Evolutionary conservation across 2,797 vertebrate species (phyloP), one percentile per base, ranked within the genome.

Genomic region (Crocodylus rhombifer): DNA sequence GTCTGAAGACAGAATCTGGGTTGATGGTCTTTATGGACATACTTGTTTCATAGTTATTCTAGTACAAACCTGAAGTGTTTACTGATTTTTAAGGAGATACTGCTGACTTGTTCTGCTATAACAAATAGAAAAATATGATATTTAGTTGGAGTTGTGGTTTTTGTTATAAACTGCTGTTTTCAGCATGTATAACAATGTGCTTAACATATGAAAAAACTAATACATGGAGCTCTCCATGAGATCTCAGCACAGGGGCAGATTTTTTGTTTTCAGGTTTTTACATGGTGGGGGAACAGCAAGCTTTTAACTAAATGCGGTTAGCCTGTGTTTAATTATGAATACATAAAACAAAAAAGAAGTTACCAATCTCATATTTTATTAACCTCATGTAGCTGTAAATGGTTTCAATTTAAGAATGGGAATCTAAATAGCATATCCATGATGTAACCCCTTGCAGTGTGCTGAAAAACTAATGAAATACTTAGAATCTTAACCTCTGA

Each of bases 291-390:
- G 76, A 80, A 76, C n/a, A 86, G 51, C 12, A 88, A 76, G 60
- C 14, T 55, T 77, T 17, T 20, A 80, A 55, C 62, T 87, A 56
- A 88, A 92, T 30, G 25, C 11, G 33, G 17, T 84, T 84, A 80
- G 58, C 20, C n/a, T 64, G 58, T 69, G 25, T 88, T 88, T 36
- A 88, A 88, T 85, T 84, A 80, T 28, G 91, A 91, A 58, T 28
- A 1, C n/a, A 42, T 69, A 82, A 82, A 86, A 42, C 33, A 87
- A 92, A 92, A 86, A 1, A 89, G 36, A 88, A 92, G 58, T 76
- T 84, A 91, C 64, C 21, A 64, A 93, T 86, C 58, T 83, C 80
- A 91, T 11, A 60, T 4, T 80, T 2, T 63, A 89, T 30, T 77
- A 86, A 65, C 1, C 0, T 60, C 67, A 36, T 23, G 58, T 36